Conservation (phyloP, 2,888 invertebrate genomes). For the Napeogenes inachia region DNA sequence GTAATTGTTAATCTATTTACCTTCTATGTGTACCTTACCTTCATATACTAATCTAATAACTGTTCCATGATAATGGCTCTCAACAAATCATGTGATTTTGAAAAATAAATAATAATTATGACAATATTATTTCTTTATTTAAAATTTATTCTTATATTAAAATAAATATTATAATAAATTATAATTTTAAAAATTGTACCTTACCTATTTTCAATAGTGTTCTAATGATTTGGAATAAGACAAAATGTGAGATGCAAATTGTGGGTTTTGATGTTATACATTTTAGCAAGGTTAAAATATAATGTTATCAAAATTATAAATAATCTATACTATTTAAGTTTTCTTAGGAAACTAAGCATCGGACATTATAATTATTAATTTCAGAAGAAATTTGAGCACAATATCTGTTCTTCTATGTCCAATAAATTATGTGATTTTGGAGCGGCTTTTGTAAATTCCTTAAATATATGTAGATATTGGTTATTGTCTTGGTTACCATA, state of each 20-base stretch:
- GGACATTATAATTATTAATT: conserved; percentile 37
- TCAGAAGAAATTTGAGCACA: conserved; percentile 34
- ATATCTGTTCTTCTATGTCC: conserved; percentile 63
- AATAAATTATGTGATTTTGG: conserved; percentile 51
- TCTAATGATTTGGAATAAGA: conserved; percentile 75
- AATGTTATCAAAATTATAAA: no score
- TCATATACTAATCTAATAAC: conserved; percentile 41
- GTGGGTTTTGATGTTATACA: conserved; percentile 79
- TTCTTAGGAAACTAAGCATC: conserved; percentile 72
- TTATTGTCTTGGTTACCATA: no score
- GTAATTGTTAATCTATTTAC: conserved; percentile 18
- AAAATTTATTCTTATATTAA: no score
- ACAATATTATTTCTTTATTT: no score
- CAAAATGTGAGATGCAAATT: conserved; percentile 82
- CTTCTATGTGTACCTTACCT: conserved; percentile 36
- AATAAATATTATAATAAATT: neutral
- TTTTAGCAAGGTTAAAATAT: conserved; percentile 71
- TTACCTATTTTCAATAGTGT: conserved; percentile 73
- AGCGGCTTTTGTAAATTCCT: conserved; percentile 80
- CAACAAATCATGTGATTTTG: neutral
- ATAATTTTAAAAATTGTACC: neutral
- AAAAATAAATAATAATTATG: neutral
- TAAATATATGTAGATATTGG: conserved; percentile 78
- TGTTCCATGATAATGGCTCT: conserved; percentile 16
- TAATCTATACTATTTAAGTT: conserved; percentile 31